Evolutionary conservation across 2,113 vertebrate species (phyloP).

Genomic region (Athene noctua): DNA sequence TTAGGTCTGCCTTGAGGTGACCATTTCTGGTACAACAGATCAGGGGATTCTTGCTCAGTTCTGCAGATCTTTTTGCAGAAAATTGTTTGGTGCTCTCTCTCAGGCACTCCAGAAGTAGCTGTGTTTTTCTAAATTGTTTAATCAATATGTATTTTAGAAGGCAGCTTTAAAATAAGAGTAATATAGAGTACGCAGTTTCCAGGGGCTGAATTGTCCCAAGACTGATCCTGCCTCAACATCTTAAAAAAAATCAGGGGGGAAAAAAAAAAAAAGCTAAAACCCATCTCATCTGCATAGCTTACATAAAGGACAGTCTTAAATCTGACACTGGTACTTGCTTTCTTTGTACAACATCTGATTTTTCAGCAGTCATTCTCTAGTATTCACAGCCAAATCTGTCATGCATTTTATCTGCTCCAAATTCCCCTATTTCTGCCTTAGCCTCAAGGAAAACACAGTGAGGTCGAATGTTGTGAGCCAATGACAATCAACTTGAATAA

Average conservation of each 20-base stretch:
- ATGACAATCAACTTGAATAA: background rate
- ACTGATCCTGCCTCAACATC: background rate
- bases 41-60: background rate
- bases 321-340: background rate
- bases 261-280: accelerated
- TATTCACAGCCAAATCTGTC: background rate
- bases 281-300: background rate
- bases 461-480: background rate
- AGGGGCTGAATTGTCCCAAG: background rate
- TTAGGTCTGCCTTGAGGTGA: background rate
- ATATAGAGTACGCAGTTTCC: background rate
- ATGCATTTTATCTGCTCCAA: background rate
- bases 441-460: background rate
- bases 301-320: background rate
- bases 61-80: background rate
- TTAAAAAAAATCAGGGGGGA: background rate
- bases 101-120: background rate
- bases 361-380: background rate
- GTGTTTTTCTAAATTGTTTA: background rate
- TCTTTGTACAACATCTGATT: background rate
- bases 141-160: background rate
- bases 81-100: background rate
- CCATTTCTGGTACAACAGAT: background rate
- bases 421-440: background rate
- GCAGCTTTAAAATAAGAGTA: background rate